phyloP scores from a whole-genome alignment of 2,113 vertebrate genomes.

The Eudyptes chrysolophus region DNA sequence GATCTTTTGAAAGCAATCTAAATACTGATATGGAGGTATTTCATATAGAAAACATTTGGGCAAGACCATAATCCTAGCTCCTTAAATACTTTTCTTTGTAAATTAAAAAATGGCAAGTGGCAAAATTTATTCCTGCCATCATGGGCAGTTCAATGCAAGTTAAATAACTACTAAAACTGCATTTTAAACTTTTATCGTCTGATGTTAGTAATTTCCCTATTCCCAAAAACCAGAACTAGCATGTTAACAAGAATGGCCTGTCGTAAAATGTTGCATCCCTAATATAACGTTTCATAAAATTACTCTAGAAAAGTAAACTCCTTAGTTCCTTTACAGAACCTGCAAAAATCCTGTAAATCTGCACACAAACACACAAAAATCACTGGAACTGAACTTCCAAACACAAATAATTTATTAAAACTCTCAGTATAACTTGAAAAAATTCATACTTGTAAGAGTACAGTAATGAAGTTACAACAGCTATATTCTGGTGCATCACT shows the following conservation, averaged over 20 bases:
- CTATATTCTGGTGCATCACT: not conserved
- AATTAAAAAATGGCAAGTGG: not conserved
- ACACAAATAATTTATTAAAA: not conserved
- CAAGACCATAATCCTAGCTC: not conserved
- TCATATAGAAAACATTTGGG: not conserved
- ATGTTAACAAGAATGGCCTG: not conserved
- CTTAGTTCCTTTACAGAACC: not conserved
- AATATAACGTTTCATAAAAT: not conserved
- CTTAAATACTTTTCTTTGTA: not conserved
- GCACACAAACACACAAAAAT: not conserved
- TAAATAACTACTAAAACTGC: not conserved
- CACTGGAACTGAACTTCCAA: not conserved
- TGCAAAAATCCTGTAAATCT: not conserved
- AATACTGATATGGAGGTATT: not conserved
- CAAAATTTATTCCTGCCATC: not conserved
- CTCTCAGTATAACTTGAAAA: not conserved
- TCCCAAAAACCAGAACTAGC: not conserved
- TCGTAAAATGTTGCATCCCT: not conserved
- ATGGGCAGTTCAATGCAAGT: not conserved
- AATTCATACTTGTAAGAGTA: not conserved
- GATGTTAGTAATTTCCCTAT: not conserved
- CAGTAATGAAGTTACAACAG: not conserved
- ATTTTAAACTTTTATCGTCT: not conserved
- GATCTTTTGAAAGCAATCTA: not conserved
- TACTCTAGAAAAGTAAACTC: not conserved